Base-by-base conservation (phyloP, 2,888 invertebrate species). In the Atrina japonica region DNA sequence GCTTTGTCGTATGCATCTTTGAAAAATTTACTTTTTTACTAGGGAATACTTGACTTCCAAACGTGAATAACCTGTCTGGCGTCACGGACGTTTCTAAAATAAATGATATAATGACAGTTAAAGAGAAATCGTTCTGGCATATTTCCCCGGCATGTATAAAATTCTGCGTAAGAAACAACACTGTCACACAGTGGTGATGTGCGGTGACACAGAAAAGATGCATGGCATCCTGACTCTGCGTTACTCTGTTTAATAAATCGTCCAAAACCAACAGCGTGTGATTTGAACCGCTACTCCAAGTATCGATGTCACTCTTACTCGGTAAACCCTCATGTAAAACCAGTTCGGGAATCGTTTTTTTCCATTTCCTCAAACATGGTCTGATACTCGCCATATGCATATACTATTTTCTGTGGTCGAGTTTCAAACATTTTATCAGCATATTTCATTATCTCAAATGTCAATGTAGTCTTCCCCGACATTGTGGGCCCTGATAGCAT, bases 1-100 rank as follows among this genome's bases (percentile, higher is more conserved):
- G 65, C 65, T 55, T 65, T 65, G 14, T 65, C 45, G 18, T 55
- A 47, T 16, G 55, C 56, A 30, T 47, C 43, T 30, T 55, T 66
- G 21, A 56, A 65, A 55, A 47, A 65, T 9, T 23, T 9, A 14
- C 45, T 43, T 29, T 65, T n/a, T 21, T 16, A 43, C 55, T 7
- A n/a, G 65, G 56, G 47, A 35, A 65, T 3, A 41, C 45, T 55
- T 55, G 65, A 18, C 45, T 3, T 29, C 56, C 65, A 16, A 64
- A 64, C 18, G 59, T 40, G 21, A n/a, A 59, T 21, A n/a, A 56
- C 35, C 30, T 56, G 56, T 16, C 18, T 6, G 0, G 56, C 27
- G 18, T 56, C 56, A 18, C 56, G 14, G 14, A 56, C 16, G 43
- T 21, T 41, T 21, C 59, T n/a, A 59, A 43, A 58, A 7, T 35